Evolutionary conservation across 2,113 vertebrate species (phyloP), one percentile per base, ranked within the genome.

Genomic region (Daboia siamensis): DNA sequence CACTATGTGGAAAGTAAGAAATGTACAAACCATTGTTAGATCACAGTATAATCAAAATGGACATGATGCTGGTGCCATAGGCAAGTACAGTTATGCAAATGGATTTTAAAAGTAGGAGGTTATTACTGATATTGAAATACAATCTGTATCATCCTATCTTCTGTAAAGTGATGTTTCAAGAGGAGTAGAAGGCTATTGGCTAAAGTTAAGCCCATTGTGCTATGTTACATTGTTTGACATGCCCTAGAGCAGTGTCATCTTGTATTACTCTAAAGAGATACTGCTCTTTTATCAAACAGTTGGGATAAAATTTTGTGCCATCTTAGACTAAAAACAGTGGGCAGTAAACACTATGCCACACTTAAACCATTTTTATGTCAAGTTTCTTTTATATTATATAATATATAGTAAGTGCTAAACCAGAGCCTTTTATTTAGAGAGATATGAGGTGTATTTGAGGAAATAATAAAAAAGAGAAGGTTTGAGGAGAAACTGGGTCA

Each of bases 211-310:
- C 86, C 94, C 95, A 95, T 96, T 96, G 90, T 96, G 94, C 95
- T 96, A 89, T 94, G 93, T 94, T 97, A 96, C 96, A n/a, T 90
- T 94, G 96, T 94, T 93, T 97, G 96, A 97, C 96, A 96, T 97
- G 95, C 93, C 95, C 97, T 89, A 94, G 96, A 97, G 97, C 97
- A 95, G 96, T 96, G 96, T 97, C 97, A 97, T 89, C 94, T 95
- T 96, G 93, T 95, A 95, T 97, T 97, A 97, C 95, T 90, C 93
- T 69, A 95, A 96, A 95, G 90, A 93, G 88, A 93, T 91, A 93
- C 90, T 94, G 89, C 96, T 97, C 54, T 97, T 97, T 96, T 96
- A 97, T 97, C 96, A 97, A 95, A 90, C 52, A 94, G 93, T 86
- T 84, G 94, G 92, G 94, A 94, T 3, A 17, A 91, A 91, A 93